Evolutionary conservation across 2,113 vertebrate genomes (phyloP), one percentile per base, ranked within the genome.

Genomic region (Platysternon megacephalum): DNA sequence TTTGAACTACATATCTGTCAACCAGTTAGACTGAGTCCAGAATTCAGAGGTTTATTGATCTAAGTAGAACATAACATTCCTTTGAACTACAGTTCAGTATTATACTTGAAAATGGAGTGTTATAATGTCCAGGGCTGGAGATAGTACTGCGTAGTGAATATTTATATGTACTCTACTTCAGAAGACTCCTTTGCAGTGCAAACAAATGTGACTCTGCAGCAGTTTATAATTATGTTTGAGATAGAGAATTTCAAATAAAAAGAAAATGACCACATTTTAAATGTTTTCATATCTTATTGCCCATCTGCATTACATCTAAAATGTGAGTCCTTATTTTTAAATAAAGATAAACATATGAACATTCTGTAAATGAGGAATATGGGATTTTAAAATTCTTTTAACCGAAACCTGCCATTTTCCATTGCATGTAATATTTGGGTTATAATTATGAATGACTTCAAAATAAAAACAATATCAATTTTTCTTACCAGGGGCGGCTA

Each of bases 221-320:
- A 11, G 58, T 72, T 85, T 24, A 42, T 79, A 87, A 68, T 32
- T 65, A 10, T 72, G 76, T 88, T 91, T 88, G 39, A 86, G 16
- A 44, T 28, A 86, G 48, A 82, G 87, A 46, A 68, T 3, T 85
- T 79, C 87, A 90, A 86, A 96, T 79, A 86, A 90, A 93, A 49
- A 21, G 42, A n/a, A 16, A 74, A 19, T 81, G 87, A 61, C 84
- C 81, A 55, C 90, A 88, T 85, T 76, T 5, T 89, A 93, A 55
- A 48, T 87, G 44, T 5, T 91, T 85, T 90, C 22, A 29, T 24
- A 82, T 24, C 91, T 79, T 91, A 82, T 89, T 89, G 53, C 46
- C 46, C 65, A 3, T 87, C 91, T 68, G 16, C 65, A 68, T 95
- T 92, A n/a, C 8, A 91, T 88, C 81, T 87, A 76, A 86, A 92